These are phyloP conservation scores for Malachius bipustulatus DNA, from an alignment of 2,888 invertebrate genomes.

Conservation along the genomic window DNA sequence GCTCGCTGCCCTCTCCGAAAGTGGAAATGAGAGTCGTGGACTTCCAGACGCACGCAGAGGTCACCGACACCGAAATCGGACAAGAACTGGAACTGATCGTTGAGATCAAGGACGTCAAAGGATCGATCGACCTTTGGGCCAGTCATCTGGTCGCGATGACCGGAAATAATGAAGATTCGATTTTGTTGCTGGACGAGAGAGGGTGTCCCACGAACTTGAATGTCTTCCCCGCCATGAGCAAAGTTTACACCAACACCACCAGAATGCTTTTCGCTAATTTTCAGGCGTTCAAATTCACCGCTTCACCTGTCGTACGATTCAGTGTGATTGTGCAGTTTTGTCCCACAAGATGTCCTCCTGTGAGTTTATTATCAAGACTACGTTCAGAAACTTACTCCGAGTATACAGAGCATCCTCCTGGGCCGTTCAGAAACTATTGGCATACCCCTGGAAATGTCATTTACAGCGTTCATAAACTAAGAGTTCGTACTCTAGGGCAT, in stretches of 20 bases:
- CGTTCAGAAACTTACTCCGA: too few relatives aligned
- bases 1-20: conserved; percentile 38
- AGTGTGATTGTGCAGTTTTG: conserved; percentile 75
- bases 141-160: conserved; percentile 72
- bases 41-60: conserved; percentile 42
- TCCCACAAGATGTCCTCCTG: conserved; percentile 52
- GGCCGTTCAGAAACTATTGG: too few relatives aligned
- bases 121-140: conserved; percentile 53
- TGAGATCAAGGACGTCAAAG: too few relatives aligned
- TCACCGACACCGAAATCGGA: conserved; percentile 54
- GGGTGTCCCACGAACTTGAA: conserved; percentile 68
- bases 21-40: conserved; percentile 49
- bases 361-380: too few relatives aligned
- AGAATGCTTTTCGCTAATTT: conserved; percentile 49
- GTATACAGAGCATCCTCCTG: too few relatives aligned
- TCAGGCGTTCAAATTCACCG: conserved; percentile 78
- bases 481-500: too few relatives aligned
- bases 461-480: too few relatives aligned
- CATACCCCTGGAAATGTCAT: too few relatives aligned
- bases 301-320: conserved; percentile 71
- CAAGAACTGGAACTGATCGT: conserved; percentile 54
- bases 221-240: conserved; percentile 40
- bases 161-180: conserved; percentile 59
- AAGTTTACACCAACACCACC: conserved; percentile 29
- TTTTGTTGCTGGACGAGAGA: conserved; percentile 58